Evolutionary conservation across 2,797 vertebrate genomes (phyloP), one percentile per base, ranked within the genome.

Genomic region (Myripristis jacobus): DNA sequence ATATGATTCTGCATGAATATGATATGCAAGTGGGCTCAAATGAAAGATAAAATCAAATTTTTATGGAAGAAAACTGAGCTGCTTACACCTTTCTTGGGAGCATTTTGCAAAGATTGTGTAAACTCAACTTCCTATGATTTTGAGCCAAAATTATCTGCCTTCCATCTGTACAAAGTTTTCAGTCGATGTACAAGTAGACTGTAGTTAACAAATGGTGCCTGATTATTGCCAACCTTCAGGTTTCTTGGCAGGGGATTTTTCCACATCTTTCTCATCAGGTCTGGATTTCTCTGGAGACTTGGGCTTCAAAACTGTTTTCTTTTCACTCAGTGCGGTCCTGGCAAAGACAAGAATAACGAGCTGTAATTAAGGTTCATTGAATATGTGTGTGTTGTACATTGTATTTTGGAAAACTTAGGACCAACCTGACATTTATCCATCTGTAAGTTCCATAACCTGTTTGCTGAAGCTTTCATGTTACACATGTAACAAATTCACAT

Each of bases 171-270:
- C 16, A 13, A 31, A 24, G 56, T 54, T 8, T 29, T 22, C 15
- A 18, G 15, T 53, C 22, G 16, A 66, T 21, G 18, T 58, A n/a
- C 34, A 21, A 22, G 34, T 43, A 21, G 29, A n/a, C 24, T 58
- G 16, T 19, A 10, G 12, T 72, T 38, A 66, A 29, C 64, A 25
- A 19, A 19, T 22, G 46, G 18, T 60, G 12, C 41, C 25, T 16
- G 27, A 62, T 63, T 43, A 25, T 22, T 67, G 50, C 79, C 21
- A 70, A 99, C 97, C 96, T 94, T 99, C 98, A 48, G 92, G 93
- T 81, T 99, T 99, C 92, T 99, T 99, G 55, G 96, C 95, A 57
- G 96, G 97, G 59, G 96, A 98, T 70, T 99, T 99, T 64, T 99
- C 98, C 1, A 95, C 92, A 80, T 99, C 97, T 84, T 99, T 99